Evolutionary conservation across 2,113 vertebrate genomes (phyloP).

Genomic region (Heliornis fulica): DNA sequence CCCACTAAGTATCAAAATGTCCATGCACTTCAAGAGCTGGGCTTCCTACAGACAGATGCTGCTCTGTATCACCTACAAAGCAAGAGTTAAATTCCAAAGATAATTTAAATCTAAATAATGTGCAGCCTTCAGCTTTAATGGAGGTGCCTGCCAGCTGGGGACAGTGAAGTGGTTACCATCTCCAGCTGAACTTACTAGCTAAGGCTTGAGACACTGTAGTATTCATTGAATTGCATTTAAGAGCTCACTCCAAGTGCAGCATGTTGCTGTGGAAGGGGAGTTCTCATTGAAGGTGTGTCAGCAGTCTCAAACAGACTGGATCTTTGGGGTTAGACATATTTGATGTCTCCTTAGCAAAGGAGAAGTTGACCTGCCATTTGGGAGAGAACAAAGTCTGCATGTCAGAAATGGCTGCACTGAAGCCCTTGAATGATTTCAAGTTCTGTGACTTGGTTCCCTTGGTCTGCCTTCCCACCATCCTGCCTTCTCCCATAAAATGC

Average conservation of each 20-base stretch:
- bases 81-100: constrained; percentile 42
- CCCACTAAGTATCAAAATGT: background rate
- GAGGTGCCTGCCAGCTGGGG: constrained; percentile 54
- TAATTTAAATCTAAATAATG: constrained; percentile 43
- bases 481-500: background rate
- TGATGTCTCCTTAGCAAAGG: background rate
- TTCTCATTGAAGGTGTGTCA: background rate
- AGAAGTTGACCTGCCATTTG: background rate
- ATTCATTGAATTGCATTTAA: background rate
- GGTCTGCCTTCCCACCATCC: background rate
- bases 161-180: constrained; percentile 24
- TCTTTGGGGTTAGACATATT: background rate
- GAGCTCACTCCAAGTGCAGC: background rate
- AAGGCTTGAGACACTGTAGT: constrained; percentile 4
- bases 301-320: background rate
- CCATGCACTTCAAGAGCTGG: background rate
- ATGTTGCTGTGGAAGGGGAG: background rate
- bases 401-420: background rate
- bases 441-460: background rate
- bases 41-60: background rate
- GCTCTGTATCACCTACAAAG: background rate
- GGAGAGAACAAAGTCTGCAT: background rate
- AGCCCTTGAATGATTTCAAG: background rate
- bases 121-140: constrained; percentile 14
- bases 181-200: constrained; percentile 23